Evolutionary conservation across 2,797 vertebrate genomes (phyloP).

Genomic region (Gobionotothen gibberifrons): DNA sequence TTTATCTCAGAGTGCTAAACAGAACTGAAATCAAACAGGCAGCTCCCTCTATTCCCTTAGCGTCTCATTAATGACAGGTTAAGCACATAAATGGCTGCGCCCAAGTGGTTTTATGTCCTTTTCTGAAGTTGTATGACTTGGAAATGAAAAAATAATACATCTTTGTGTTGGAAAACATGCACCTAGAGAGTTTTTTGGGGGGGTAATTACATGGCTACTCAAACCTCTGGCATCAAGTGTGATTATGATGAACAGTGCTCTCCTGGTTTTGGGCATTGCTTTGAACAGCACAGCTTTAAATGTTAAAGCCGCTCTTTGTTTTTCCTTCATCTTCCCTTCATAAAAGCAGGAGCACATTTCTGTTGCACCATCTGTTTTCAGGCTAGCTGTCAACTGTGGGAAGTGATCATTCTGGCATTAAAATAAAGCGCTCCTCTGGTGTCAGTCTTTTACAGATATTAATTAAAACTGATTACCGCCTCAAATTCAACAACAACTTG

Average conservation of each 20-base stretch:
- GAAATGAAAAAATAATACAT: slow-evolving; percentile 62
- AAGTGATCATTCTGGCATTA: slow-evolving; percentile 64
- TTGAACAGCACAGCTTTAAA: slow-evolving; percentile 58
- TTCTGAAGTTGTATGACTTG: slow-evolving; percentile 60
- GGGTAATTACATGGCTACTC: slow-evolving; percentile 57
- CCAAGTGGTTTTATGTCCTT: slow-evolving; percentile 76
- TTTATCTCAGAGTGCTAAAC: slow-evolving; percentile 70
- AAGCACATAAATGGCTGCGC: slow-evolving; percentile 87
- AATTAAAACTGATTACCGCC: slow-evolving; percentile 45
- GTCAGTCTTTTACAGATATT: slow-evolving; percentile 33
- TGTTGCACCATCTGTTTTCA: slow-evolving; percentile 80
- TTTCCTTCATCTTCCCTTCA: slow-evolving; percentile 58
- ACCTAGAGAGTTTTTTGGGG: slow-evolving; percentile 47
- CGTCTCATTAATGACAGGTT: slow-evolving; percentile 91
- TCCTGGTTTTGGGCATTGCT: slow-evolving; percentile 33
- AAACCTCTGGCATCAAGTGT: slow-evolving; percentile 55
- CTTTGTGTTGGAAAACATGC: slow-evolving; percentile 52
- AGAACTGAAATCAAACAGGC: slow-evolving; percentile 72
- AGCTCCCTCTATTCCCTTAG: slow-evolving; percentile 84
- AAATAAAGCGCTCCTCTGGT: slow-evolving; percentile 56
- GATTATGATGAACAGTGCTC: slow-evolving; percentile 53
- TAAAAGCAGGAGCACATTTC: slow-evolving; percentile 67
- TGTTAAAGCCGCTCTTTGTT: slow-evolving; percentile 71
- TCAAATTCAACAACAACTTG: slow-evolving; percentile 16
- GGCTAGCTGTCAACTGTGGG: slow-evolving; percentile 70